phyloP scores from a whole-genome alignment of 2,888 invertebrate genomes.

The Drosophila demipolita region DNA sequence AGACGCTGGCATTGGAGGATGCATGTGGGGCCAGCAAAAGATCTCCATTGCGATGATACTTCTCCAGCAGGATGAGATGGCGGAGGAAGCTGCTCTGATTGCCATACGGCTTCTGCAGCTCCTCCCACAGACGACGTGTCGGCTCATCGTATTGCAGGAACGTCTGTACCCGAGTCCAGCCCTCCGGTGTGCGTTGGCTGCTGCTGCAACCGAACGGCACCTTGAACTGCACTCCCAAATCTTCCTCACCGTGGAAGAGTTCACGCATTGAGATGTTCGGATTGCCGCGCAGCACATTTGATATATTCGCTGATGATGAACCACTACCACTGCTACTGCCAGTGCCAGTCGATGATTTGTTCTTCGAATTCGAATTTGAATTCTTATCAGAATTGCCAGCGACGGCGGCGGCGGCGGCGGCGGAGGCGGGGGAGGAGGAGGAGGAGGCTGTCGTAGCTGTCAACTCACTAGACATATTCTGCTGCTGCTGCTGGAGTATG shows the following conservation, averaged over 20 bases:
- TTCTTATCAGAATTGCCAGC: conserved; percentile 8
- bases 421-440: background rate
- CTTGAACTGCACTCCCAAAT: conserved; percentile 90
- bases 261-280: conserved; percentile 93
- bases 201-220: conserved; percentile 89
- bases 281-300: conserved; percentile 86
- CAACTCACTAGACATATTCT: conserved; percentile 54
- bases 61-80: conserved; percentile 92
- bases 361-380: conserved; percentile 6
- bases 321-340: background rate
- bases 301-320: conserved; percentile 74
- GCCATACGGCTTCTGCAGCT: conserved; percentile 93
- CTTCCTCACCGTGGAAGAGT: conserved; percentile 93
- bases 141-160: conserved; percentile 93
- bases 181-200: conserved; percentile 89
- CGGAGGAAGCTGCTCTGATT: conserved; percentile 94
- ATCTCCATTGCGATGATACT: conserved; percentile 93
- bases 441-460: conserved; percentile 3
- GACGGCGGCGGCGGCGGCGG: background rate
- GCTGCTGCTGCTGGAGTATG: conserved; percentile 74
- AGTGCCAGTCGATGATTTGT: conserved; percentile 15
- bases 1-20: conserved; percentile 90
- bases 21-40: conserved; percentile 90
- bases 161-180: conserved; percentile 93
- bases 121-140: conserved; percentile 93